These are phyloP conservation scores for Cataglyphis albicans DNA, from an alignment of 2,888 invertebrate species.

Conservation along the genomic window DNA sequence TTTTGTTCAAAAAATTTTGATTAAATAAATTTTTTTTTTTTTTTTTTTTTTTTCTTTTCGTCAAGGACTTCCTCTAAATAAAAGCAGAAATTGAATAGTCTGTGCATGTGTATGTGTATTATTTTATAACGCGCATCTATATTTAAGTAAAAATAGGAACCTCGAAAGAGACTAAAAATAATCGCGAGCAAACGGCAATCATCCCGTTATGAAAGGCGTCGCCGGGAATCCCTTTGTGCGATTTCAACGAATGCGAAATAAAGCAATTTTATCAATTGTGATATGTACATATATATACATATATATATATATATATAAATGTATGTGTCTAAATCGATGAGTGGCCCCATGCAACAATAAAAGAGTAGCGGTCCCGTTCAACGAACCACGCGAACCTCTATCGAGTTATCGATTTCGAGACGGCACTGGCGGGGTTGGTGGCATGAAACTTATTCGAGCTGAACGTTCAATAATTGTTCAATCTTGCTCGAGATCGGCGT, in stretches of 20 bases:
- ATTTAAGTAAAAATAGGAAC: constrained; percentile 14
- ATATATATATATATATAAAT: neutral
- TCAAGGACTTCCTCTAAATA: neutral
- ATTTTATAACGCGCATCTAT: constrained; percentile 8
- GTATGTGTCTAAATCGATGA: constrained; percentile 2
- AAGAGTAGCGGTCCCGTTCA: constrained; percentile 60
- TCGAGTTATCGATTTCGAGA: constrained; percentile 68
- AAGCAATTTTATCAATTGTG: constrained; percentile 36
- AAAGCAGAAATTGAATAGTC: neutral
- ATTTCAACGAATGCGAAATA: constrained; percentile 42
- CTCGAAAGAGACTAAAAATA: constrained; percentile 42
- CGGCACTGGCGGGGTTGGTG: constrained; percentile 69
- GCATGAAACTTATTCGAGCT: constrained; percentile 77
- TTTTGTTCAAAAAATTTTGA: neutral
- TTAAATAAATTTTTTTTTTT: neutral
- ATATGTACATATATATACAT: neutral
- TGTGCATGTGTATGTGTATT: neutral
- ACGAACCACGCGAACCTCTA: constrained; percentile 64
- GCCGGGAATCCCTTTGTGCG: constrained; percentile 28
- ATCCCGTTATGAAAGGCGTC: constrained; percentile 28
- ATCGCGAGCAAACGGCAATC: constrained; percentile 34
- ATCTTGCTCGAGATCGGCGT: constrained; percentile 72
- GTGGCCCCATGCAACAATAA: constrained; percentile 22
- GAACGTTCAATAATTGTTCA: constrained; percentile 82
- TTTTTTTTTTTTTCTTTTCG: no score